Conservation (phyloP, 1,140 invertebrate genomes). For the Wiebesia pumilae region DNA sequence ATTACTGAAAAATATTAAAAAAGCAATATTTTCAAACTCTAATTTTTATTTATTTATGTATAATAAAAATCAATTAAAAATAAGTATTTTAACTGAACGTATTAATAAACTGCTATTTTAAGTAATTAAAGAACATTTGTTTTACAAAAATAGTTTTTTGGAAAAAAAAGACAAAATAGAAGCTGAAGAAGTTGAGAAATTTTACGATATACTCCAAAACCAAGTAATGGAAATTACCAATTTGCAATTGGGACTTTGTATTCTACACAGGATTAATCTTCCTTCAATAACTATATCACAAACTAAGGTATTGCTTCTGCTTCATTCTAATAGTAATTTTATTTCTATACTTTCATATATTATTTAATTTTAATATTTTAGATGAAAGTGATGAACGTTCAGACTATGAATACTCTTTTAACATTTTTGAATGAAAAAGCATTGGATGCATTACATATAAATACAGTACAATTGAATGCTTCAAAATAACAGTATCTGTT, state of each 20-base stretch:
- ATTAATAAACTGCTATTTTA: neutral
- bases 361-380: constrained; percentile 56
- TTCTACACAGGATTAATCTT: constrained; percentile 60
- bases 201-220: constrained; percentile 59
- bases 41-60: too few relatives aligned
- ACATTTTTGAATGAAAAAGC: constrained; percentile 65
- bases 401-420: constrained; percentile 61
- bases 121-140: neutral
- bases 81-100: too few relatives aligned
- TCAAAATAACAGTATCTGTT: constrained; percentile 39
- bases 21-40: too few relatives aligned
- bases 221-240: constrained; percentile 57
- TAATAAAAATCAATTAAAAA: too few relatives aligned
- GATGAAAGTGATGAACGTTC: constrained; percentile 62
- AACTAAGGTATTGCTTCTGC: constrained; percentile 59
- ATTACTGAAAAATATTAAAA: neutral
- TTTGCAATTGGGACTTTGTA: constrained; percentile 62
- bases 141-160: constrained; percentile 55
- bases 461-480: constrained; percentile 7
- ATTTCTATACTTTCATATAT: constrained; percentile 11
- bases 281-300: constrained; percentile 61
- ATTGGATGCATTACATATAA: constrained; percentile 56
- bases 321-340: constrained; percentile 21
- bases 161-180: constrained; percentile 37
- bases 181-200: constrained; percentile 60